These are phyloP conservation scores for Crypturellus tataupa DNA, from an alignment of 2,797 vertebrate species.

Conservation along the genomic window DNA sequence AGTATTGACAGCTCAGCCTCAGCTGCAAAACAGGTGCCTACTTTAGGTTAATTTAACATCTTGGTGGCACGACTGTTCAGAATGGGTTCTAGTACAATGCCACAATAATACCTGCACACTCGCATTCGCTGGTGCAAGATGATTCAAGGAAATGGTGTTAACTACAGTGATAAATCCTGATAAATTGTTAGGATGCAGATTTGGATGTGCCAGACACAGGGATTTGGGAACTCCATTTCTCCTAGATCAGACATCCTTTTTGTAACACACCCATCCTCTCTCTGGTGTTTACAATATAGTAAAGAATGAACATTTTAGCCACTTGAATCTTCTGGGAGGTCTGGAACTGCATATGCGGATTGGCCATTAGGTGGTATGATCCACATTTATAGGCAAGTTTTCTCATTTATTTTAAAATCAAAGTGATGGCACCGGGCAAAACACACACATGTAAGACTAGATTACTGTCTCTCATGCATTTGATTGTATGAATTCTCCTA, in stretches of 20 bases:
- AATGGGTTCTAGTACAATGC: neutral
- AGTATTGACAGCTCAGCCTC: neutral
- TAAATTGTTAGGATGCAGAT: neutral
- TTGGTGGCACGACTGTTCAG: neutral
- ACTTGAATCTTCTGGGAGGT: neutral
- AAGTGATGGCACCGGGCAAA: neutral
- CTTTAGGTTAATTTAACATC: neutral
- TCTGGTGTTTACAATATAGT: neutral
- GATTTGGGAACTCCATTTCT: neutral
- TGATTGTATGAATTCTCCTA: neutral
- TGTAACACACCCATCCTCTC: accelerated
- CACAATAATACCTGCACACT: accelerated
- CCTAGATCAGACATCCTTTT: neutral
- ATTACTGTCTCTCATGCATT: neutral
- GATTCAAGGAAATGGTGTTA: neutral
- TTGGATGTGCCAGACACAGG: accelerated
- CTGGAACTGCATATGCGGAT: accelerated
- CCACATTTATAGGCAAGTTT: neutral
- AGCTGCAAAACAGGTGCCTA: accelerated
- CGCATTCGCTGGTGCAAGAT: neutral
- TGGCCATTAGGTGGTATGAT: neutral
- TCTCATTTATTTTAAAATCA: neutral
- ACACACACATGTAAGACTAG: neutral
- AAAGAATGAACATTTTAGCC: neutral
- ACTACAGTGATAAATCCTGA: too few relatives aligned